phyloP scores from a whole-genome alignment of 2,797 vertebrate genomes.

The Enteromius argenteus region DNA sequence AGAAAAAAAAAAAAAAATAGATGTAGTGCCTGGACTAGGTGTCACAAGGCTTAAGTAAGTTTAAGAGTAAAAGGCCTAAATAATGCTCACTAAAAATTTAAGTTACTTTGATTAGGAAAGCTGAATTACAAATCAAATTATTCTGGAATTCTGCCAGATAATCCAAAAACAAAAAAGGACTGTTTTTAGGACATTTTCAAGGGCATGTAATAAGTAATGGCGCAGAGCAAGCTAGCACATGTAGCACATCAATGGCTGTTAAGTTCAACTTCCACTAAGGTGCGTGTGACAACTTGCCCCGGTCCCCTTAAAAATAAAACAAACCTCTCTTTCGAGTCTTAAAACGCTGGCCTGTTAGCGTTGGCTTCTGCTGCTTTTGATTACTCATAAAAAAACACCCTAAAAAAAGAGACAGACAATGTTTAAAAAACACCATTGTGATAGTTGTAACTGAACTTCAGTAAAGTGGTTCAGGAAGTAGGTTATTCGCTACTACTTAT shows the following conservation, averaged over 20 bases:
- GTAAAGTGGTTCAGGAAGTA: neutral
- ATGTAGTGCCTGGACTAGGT: neutral
- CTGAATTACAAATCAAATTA: too few species aligned
- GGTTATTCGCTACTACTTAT: neutral
- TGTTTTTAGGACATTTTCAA: neutral
- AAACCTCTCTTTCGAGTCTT: conserved; percentile 99
- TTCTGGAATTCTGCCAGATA: neutral
- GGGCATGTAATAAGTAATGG: neutral
- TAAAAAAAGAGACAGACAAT: neutral
- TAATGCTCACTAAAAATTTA: neutral
- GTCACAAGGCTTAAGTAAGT: too few species aligned
- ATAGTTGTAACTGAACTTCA: neutral
- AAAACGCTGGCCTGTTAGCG: conserved; percentile 99
- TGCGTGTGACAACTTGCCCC: neutral
- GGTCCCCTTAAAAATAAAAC: conserved; percentile 1
- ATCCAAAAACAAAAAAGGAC: too few species aligned
- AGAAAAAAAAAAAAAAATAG: neutral
- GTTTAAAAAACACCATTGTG: neutral
- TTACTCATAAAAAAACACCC: conserved; percentile 99
- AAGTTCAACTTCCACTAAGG: neutral
- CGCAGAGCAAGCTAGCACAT: neutral
- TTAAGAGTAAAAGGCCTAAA: neutral
- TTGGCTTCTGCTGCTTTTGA: conserved; percentile 99
- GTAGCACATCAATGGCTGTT: neutral
- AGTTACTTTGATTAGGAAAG: too few species aligned